These are phyloP conservation scores for Philonicus albiceps DNA, from an alignment of 2,888 invertebrate genomes.

Conservation along the genomic window DNA sequence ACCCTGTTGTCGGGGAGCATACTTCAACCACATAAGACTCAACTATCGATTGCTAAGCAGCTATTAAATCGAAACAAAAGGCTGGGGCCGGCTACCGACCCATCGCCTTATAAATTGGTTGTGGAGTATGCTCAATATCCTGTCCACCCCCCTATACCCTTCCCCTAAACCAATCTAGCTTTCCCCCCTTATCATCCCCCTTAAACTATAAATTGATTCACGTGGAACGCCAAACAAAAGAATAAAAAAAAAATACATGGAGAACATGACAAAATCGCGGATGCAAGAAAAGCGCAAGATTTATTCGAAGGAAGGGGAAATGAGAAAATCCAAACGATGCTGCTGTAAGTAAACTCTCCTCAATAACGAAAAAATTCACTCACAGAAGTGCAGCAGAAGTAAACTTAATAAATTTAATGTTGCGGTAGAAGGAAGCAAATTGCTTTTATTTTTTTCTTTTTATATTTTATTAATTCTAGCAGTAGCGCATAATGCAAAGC, in stretches of 20 bases:
- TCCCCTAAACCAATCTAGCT: neutral
- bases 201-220: neutral
- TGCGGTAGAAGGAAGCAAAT: conserved; percentile 21
- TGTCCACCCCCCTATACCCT: neutral
- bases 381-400: conserved; percentile 30
- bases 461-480: conserved; percentile 32
- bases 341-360: conserved; percentile 33
- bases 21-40: conserved; percentile 33
- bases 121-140: conserved; percentile 14
- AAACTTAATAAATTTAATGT: conserved; percentile 34
- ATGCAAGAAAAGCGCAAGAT: neutral
- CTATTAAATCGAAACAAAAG: conserved; percentile 39
- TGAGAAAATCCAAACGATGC: neutral
- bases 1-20: conserved; percentile 51
- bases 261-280: neutral
- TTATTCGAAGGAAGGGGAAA: neutral
- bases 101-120: neutral
- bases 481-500: neutral
- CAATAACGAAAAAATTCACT: conserved; percentile 24
- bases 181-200: no score
- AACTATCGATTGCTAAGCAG: conserved; percentile 39
- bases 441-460: no score
- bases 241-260: neutral
- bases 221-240: neutral
- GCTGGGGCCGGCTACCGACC: neutral